These are phyloP conservation scores for Zootoca vivipara DNA, from an alignment of 2,113 vertebrate species.

Conservation along the genomic window DNA sequence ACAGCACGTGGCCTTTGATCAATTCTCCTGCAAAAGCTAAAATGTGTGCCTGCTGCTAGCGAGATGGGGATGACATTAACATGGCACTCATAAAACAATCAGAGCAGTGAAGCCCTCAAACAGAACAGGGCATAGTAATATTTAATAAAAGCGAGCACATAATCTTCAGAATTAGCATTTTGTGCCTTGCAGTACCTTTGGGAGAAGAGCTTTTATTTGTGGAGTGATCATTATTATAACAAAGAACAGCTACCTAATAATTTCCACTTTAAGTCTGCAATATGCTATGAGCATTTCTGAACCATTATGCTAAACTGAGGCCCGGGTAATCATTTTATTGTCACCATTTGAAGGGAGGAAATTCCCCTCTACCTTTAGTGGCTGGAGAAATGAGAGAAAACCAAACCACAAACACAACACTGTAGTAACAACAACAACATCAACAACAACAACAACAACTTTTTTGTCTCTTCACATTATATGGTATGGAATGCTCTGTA, in stretches of 20 bases:
- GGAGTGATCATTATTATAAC: conserved; percentile 89
- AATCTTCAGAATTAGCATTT: conserved; percentile 99
- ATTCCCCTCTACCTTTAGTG: conserved; percentile 74
- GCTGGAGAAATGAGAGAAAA: conserved; percentile 54
- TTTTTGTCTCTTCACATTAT: conserved; percentile 36
- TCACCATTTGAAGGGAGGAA: conserved; percentile 81
- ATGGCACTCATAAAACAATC: conserved; percentile 98
- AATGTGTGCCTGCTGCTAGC: conserved; percentile 87
- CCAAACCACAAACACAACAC: neutral
- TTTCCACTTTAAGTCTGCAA: conserved; percentile 85
- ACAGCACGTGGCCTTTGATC: conserved; percentile 96
- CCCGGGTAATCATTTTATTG: conserved; percentile 83
- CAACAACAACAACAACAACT: neutral
- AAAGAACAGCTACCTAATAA: conserved; percentile 87
- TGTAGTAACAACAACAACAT: neutral
- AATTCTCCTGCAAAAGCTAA: conserved; percentile 86
- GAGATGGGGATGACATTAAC: conserved; percentile 98
- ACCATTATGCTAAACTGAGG: conserved; percentile 87
- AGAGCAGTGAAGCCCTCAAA: conserved; percentile 88
- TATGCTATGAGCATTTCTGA: conserved; percentile 84
- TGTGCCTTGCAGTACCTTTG: conserved; percentile 87
- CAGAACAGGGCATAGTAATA: conserved; percentile 93
- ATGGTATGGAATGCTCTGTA: conserved; percentile 7
- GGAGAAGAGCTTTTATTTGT: conserved; percentile 90
- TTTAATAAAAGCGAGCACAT: conserved; percentile 97